phyloP scores from a whole-genome alignment of 2,113 vertebrate genomes.

The Mungos mungo region DNA sequence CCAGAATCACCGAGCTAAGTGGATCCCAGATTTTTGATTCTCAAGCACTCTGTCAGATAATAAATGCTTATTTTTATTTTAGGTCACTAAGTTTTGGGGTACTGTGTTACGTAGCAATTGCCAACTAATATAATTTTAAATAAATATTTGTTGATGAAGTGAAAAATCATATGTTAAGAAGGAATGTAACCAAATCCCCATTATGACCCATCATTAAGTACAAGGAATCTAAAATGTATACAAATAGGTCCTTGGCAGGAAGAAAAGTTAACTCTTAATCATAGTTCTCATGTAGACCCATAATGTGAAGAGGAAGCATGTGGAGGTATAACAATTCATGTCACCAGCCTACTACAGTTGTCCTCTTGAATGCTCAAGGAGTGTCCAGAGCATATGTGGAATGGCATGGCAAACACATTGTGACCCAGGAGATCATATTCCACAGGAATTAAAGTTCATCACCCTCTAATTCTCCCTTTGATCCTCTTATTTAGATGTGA shows the following conservation, averaged over 20 bases:
- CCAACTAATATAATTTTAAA: background rate
- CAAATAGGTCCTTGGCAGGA: background rate
- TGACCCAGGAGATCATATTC: background rate
- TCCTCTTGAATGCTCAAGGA: background rate
- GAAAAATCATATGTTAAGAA: background rate
- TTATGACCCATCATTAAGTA: background rate
- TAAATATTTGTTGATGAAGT: background rate
- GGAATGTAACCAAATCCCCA: background rate
- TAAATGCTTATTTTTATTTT: background rate
- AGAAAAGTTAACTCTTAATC: background rate
- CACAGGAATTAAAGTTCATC: background rate
- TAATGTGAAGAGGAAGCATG: background rate
- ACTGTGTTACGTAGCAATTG: background rate
- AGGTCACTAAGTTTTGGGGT: background rate
- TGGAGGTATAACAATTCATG: background rate
- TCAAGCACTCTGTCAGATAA: background rate
- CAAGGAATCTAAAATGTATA: background rate
- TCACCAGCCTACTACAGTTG: background rate
- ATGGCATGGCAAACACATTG: background rate
- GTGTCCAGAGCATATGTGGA: too few species aligned
- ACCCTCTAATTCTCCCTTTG: background rate
- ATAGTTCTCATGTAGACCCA: background rate
- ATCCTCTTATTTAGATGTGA: background rate
- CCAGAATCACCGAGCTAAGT: background rate
- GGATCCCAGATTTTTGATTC: background rate